Conservation (phyloP, 1,140 invertebrate genomes). For the Aphelinus atriplicis region DNA sequence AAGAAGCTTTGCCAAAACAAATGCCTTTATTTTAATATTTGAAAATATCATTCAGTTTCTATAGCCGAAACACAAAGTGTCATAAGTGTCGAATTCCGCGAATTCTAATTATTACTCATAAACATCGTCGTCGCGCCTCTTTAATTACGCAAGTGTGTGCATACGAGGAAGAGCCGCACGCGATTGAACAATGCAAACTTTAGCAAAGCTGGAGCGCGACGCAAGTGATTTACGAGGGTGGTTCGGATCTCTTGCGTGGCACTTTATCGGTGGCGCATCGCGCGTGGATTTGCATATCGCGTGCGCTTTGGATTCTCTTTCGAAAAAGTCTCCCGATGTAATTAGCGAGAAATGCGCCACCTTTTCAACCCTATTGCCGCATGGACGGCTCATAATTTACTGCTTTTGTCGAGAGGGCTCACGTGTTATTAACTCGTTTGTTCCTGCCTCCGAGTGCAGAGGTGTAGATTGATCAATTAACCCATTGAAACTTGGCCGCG, state of each 20-base stretch:
- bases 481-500: no score
- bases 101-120: no score
- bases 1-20: no score
- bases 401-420: background rate
- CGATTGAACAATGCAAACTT: background rate
- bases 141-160: constrained; percentile 46
- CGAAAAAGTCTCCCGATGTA: constrained; percentile 2
- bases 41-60: no score
- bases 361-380: background rate
- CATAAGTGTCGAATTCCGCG: no score
- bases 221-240: constrained; percentile 46
- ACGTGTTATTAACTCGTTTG: background rate
- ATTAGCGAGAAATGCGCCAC: constrained; percentile 20
- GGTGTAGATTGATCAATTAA: no score
- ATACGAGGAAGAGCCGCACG: constrained; percentile 38
- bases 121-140: constrained; percentile 9
- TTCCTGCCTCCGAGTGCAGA: no score
- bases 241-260: constrained; percentile 36
- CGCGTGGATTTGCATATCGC: constrained; percentile 55
- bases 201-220: no score
- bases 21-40: no score
- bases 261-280: constrained; percentile 40
- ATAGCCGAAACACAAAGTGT: no score
- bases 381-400: background rate
- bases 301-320: constrained; percentile 33